Evolutionary conservation across 1,140 invertebrate species (phyloP), one percentile per base, ranked within the genome.

Genomic region (Pachyrhynchus sulphureomaculatus): DNA sequence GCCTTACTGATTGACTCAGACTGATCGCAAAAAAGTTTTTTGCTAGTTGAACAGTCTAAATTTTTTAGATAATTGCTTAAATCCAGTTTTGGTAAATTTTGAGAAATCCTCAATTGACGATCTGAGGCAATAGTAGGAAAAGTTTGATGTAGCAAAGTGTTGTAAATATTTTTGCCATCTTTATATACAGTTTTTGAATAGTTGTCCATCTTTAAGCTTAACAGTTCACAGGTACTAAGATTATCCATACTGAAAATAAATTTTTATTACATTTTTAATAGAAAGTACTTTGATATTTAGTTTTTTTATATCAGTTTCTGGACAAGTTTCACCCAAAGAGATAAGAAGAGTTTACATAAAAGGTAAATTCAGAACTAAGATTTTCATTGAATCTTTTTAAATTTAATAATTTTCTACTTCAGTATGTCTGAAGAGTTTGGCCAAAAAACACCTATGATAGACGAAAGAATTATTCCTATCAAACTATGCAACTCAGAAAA

Each of bases 171-270:
- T 18, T 53, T 32, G 5, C 51, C 26, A 26, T 59, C 21, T 32
- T 55, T 47, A 59, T 66, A 44, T 9, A 67, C 18, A 13, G 56
- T 34, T 26, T 51, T 41, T 34, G 63, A 53, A 29, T 65, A 66
- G 49, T 70, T 53, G 26, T 65, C 39, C 18, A 70, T 55, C 17
- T 67, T 65, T 10, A 63, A 29, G 17, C 66, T 48, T 4, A 71
- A 41, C 39, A 72, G 32, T 18, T 48, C 34, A 51, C 68, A 69
- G 39, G 48, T 44, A 51, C 39, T 66, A 15, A 29, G 26, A 47
- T 71, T 65, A 33, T 66, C 60, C 23, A 68, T 52, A 26, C 72
- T 73, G 42, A 12, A 68, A 58, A 42, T 10, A 2, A 29, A 29
- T 29, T 29, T 29, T 6, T 29, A 29, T 6, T 12, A 53, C 26